These are phyloP conservation scores for Agrochola circellaris DNA, from an alignment of 2,888 invertebrate genomes.

Conservation along the genomic window DNA sequence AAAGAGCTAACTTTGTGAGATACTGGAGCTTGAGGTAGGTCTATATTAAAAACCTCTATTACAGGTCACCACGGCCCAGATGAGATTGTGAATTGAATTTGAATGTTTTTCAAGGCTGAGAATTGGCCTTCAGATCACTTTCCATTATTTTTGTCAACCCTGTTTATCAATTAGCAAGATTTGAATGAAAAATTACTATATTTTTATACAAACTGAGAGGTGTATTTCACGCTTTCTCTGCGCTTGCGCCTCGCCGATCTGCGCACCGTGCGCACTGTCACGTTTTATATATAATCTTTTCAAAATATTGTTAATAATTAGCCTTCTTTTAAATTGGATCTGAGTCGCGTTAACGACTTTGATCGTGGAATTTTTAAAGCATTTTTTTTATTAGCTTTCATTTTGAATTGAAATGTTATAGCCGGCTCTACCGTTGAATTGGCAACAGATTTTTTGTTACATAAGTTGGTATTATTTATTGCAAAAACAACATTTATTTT, in stretches of 20 bases:
- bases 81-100: no score
- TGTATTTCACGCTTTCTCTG: constrained; percentile 83
- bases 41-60: no score
- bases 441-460: constrained; percentile 4
- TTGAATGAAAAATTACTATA: constrained; percentile 70
- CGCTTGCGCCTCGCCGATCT: constrained; percentile 56
- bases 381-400: background rate
- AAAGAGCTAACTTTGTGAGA: no score
- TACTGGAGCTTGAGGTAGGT: no score
- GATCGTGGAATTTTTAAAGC: background rate
- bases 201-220: constrained; percentile 70
- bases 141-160: constrained; percentile 42
- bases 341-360: constrained; percentile 29
- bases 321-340: constrained; percentile 40
- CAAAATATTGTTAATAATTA: constrained; percentile 73
- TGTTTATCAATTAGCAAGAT: constrained; percentile 76
- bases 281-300: constrained; percentile 71
- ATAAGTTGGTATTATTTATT: background rate
- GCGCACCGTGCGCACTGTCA: constrained; percentile 68
- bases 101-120: no score
- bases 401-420: background rate
- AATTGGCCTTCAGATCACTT: background rate
- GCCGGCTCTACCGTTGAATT: background rate
- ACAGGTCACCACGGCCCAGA: background rate
- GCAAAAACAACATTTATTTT: background rate